A percentile compares a stretch with the other conserved stretches of the same genome.
Evolutionary conservation across 2,797 vertebrate species (phyloP).

Genomic region (Gymnopithys bicolor): DNA sequence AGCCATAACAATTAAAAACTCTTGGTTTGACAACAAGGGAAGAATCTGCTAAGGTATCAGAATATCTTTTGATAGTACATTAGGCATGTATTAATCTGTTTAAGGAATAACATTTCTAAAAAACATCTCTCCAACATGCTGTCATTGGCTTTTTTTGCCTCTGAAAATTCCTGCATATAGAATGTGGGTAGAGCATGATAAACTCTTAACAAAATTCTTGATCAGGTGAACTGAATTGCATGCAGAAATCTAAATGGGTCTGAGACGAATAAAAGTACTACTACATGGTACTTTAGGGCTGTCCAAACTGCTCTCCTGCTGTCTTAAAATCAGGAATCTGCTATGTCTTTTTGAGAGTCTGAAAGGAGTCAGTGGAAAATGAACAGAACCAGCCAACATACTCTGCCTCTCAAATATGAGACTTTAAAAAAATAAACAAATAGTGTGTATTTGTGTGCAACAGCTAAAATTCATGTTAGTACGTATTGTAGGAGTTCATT

Average conservation of each 20-base stretch:
- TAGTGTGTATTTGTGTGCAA: not conserved
- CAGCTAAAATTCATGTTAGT: not conserved
- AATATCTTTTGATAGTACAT: not conserved
- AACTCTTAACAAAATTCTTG: not conserved
- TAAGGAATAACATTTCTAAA: not conserved
- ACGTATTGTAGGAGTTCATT: not conserved
- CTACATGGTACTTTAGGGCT: not conserved
- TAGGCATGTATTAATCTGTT: not conserved
- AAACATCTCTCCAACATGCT: not conserved
- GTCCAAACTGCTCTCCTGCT: not conserved
- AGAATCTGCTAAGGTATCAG: not conserved
- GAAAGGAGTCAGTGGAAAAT: not conserved
- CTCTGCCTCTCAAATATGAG: fast-evolving
- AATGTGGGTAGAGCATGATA: not conserved
- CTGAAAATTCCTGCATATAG: not conserved
- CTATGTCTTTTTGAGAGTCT: not conserved
- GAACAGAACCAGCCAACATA: fast-evolving
- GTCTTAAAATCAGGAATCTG: not conserved
- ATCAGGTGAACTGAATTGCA: not conserved
- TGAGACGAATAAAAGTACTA: not conserved
- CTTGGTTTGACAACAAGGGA: not conserved
- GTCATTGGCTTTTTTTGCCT: not conserved
- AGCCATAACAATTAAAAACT: not conserved
- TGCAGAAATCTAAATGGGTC: not conserved
- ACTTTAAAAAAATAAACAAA: not conserved